Base-by-base conservation (phyloP, 2,113 vertebrate genomes). In the Tangachromis dhanisi region DNA sequence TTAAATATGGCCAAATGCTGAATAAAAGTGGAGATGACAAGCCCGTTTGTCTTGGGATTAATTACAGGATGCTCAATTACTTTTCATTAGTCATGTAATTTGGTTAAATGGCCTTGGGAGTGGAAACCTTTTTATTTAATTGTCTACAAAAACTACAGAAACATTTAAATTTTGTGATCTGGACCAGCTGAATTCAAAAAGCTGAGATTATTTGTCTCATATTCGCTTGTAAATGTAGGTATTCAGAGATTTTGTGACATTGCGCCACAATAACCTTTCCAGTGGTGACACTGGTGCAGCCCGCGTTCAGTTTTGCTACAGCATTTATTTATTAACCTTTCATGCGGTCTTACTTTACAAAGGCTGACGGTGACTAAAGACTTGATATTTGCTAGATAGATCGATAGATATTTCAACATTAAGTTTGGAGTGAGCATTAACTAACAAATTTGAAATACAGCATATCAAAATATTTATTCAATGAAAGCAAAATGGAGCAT, bases 31-130 rank as follows among this genome's bases (percentile, higher is more conserved):
- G 26, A 57, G 49, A 86, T 81, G 90, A 91, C 92, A 82, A 29
- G 88, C 79, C 84, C 49, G 45, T 95, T 94, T 88, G 78, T 94
- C 92, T 94, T 93, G 24, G 78, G 87, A 91, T 94, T 91, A 91
- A 92, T 94, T 90, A 87, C 87, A 89, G 63, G 83, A 91, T 86
- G 89, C 89, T 91, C 86, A 89, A 91, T 95, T 95, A 92, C 85
- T 95, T 95, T 93, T 92, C 89, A 93, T 94, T 91, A 90, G 59
- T 80, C 83, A 66, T 83, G 87, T 92, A 91, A 93, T 93, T 90
- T 83, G 47, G 63, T 86, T 80, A 89, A 88, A 91, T 90, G 57
- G 33, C 13, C 40, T 90, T 71, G n/a, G 57, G 85, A 29, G 90
- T 61, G 49, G 59, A 88, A 92, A 86, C 83, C 83, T 88, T 90